Evolutionary conservation across 2,113 vertebrate genomes (phyloP).

Genomic region (Gymnogyps californianus): DNA sequence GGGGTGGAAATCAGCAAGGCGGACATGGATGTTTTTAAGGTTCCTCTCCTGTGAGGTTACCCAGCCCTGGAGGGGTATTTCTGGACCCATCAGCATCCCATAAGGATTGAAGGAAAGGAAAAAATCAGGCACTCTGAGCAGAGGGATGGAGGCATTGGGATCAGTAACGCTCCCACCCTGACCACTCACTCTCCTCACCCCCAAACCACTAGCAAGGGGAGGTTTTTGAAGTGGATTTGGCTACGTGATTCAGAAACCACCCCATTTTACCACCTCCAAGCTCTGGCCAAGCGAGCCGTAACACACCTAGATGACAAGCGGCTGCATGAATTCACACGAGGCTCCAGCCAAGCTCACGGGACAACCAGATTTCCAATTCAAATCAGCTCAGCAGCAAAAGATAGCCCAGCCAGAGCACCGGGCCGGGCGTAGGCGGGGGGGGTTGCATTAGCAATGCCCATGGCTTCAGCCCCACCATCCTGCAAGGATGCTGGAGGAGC

Average conservation of each 20-base stretch:
- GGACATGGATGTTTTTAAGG: background rate
- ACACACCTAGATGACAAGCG: background rate
- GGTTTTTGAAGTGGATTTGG: background rate
- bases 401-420: background rate
- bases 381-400: background rate
- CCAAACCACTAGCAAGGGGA: background rate
- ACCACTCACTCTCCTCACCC: background rate
- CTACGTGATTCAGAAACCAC: background rate
- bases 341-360: background rate
- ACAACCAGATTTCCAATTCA: background rate
- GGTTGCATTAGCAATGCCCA: background rate
- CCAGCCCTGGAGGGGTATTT: background rate
- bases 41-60: background rate
- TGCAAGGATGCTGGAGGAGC: background rate
- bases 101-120: background rate
- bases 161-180: background rate
- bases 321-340: background rate
- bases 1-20: background rate
- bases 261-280: background rate
- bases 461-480: background rate
- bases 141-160: fast-evolving
- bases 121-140: fast-evolving
- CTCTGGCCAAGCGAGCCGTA: background rate
- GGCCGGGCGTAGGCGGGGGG: fast-evolving
- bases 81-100: background rate